A percentile compares a stretch with the other conserved stretches of the same genome.
Conservation (phyloP, 2,113 vertebrate genomes). For the Trinectes maculatus region DNA sequence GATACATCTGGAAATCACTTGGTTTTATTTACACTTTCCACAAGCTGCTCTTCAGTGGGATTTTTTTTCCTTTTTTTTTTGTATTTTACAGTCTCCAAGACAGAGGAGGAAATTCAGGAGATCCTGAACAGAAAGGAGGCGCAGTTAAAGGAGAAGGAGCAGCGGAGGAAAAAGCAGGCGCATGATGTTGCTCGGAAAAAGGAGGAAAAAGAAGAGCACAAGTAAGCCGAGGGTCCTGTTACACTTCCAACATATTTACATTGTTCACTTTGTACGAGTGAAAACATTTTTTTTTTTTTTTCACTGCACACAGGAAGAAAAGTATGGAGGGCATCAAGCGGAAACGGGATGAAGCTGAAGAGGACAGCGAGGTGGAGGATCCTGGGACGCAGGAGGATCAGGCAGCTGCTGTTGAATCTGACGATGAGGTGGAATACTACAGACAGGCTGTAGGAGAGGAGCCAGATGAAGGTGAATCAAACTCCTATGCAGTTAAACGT, state of each 20-base stretch:
- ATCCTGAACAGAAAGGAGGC: constrained; percentile 84
- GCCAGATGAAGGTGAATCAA: constrained; percentile 87
- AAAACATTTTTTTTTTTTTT: neutral
- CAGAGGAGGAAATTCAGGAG: constrained; percentile 84
- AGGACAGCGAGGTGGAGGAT: constrained; percentile 88
- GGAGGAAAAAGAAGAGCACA: constrained; percentile 79
- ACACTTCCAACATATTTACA: rapidly evolving
- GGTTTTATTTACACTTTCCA: rapidly evolving
- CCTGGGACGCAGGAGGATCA: constrained; percentile 78
- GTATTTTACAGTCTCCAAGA: constrained; percentile 85
- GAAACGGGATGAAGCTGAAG: constrained; percentile 46
- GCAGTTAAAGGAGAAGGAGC: constrained; percentile 79
- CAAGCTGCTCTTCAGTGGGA: neutral
- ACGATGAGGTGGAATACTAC: constrained; percentile 90
- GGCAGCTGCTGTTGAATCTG: constrained; percentile 73
- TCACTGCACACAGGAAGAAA: constrained; percentile 79
- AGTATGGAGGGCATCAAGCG: constrained; percentile 88
- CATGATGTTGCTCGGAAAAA: constrained; percentile 83
- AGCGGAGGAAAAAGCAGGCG: constrained; percentile 84
- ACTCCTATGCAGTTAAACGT: too few species aligned
- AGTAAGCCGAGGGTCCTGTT: constrained; percentile 63
- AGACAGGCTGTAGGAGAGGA: constrained; percentile 90
- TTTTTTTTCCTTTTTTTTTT: neutral
- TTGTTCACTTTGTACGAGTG: neutral
- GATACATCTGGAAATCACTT: constrained; percentile 34